Evolutionary conservation across 2,797 vertebrate genomes (phyloP), one percentile per base, ranked within the genome.

Genomic region (Neosilurus hyrtlii): DNA sequence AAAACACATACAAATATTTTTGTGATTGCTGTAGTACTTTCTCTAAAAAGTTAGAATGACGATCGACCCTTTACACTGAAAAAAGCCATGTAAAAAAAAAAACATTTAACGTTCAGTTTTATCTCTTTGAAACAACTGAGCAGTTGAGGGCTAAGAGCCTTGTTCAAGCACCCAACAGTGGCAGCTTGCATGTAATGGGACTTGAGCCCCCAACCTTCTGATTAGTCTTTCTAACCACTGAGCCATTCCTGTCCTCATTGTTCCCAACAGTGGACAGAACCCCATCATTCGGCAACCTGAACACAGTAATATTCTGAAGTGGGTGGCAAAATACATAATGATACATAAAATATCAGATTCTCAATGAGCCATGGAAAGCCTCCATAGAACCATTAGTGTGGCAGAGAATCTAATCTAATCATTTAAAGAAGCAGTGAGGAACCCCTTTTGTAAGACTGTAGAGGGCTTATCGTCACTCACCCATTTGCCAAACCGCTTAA

Each of bases 401-500:
- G 16, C 70, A 54, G 0, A 54, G 49, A 54, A 49, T 43, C 43
- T 30, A 30, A 30, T 30, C 35, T 22, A 26, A 54, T 15, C 51
- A 54, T 54, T 72, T 54, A 72, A 72, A 54, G n/a, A 72, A 72
- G n/a, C 67, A 49, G 1, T 24, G 49, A 72, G 49, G n/a, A 54
- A 26, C 51, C 7, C 12, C 16, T 54, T 72, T 24, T 72, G 14
- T 72, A 26, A 18, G 51, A 56, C 24, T 54, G 15, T 73, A 24
- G 49, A 72, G 12, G 49, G 24, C 14, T 52, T 72, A 73, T 30
- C 52, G 30, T 20, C 43, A 43, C 43, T 43, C 43, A 43, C 43
- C 43, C 43, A 43, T 43, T 43, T 43, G 8, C 4, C 8, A 43
- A 43, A 43, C 43, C 8, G 43, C 43, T 43, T 43, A 43, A 8